Evolutionary conservation across 2,888 invertebrate genomes (phyloP), one percentile per base, ranked within the genome.

Genomic region (Dasypolia templi): DNA sequence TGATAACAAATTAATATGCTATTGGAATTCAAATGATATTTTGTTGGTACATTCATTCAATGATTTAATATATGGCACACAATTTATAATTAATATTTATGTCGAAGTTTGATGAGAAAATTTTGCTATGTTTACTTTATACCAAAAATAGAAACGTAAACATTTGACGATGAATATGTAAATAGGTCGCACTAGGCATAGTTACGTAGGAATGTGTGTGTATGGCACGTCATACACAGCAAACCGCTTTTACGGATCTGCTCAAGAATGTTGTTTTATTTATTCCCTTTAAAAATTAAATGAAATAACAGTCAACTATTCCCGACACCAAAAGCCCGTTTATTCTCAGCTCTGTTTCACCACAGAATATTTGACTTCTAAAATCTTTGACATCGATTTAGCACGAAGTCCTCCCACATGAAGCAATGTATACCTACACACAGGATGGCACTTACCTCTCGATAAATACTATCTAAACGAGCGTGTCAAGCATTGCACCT

Each of bases 381-480:
- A 66, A 80, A 42, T 66, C 51, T 22, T 1, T 46, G 14, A n/a
- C 32, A 53, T 3, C 32, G n/a, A 53, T 55, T 17, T 32, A 53
- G 14, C 3, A 53, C 35, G 19, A 61, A 44, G 22, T 58, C 42
- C 46, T 64, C 29, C 9, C 32, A 58, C 59, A 49, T 17, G 22
- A 75, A 53, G 49, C 61, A 58, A 66, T 63, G 49, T 71, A n/a
- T 55, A 66, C 55, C 39, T 63, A 59, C 42, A 51, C 29, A 66
- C 32, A 22, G 69, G 49, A 64, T 12, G 55, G 26, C 63, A 73
- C 63, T 75, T 67, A 63, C 55, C 62, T 74, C 67, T 62, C 62
- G 68, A 80, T 82, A 80, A 83, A 81, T 75, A 77, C 78, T 86
- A 87, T 87, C 87, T 86, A 79, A 87, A 87, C 79, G 77, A 84